Evolutionary conservation across 2,797 vertebrate species (phyloP).

Genomic region (Glossophaga mutica): DNA sequence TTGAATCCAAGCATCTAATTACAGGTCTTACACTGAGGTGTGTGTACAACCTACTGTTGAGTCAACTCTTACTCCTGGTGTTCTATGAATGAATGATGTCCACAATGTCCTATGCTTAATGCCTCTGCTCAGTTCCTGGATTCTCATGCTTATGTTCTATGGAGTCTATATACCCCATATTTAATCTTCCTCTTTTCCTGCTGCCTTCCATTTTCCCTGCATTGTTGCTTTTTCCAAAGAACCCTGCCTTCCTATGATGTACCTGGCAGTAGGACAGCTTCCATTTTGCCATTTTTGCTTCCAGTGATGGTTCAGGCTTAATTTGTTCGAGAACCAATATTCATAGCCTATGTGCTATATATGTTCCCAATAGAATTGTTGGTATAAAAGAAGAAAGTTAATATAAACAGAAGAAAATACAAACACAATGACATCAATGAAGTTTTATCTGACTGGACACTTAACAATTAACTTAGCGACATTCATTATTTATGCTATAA

Average conservation of each 20-base stretch:
- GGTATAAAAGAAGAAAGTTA: neutral
- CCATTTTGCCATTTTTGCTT: neutral
- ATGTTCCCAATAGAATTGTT: neutral
- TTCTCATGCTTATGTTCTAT: neutral
- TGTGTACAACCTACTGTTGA: neutral
- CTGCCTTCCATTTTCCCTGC: neutral
- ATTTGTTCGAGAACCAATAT: neutral
- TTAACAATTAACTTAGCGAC: neutral
- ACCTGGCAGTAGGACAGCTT: neutral
- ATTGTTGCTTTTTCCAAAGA: neutral
- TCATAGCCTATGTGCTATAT: neutral
- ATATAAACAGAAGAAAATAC: neutral
- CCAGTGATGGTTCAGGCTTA: neutral
- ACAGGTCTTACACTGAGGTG: neutral
- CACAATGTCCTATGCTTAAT: neutral
- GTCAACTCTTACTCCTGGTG: neutral
- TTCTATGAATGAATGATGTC: neutral
- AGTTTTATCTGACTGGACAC: neutral
- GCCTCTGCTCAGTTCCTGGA: neutral
- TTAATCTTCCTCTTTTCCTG: neutral
- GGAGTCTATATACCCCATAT: neutral
- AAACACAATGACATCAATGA: neutral
- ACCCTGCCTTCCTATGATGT: neutral
- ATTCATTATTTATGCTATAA: neutral
- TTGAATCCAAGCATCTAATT: neutral